Evolutionary conservation across 2,797 vertebrate species (phyloP), one percentile per base, ranked within the genome.

Genomic region (Pitangus sulphuratus): DNA sequence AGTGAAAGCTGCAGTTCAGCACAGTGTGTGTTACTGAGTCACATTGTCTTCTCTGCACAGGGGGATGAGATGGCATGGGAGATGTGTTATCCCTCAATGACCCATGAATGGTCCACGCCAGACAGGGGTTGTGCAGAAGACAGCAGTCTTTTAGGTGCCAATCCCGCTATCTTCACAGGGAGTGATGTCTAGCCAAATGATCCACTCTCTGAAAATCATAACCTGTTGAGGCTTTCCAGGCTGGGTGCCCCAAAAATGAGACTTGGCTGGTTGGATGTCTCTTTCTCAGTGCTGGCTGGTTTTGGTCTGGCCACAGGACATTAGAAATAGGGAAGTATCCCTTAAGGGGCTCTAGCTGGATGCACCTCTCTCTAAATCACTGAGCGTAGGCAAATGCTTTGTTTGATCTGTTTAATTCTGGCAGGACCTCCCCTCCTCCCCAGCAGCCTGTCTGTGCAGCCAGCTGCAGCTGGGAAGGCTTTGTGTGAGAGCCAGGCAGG

Each of bases 81-180:
- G 30, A 48, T 31, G 30, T 31, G 20, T 48, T 65, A 9, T 11
- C 75, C 22, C 15, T 19, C 30, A 47, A 70, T 44, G 33, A 56
- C 14, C 9, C 1, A 0, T 3, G 25, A 57, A 39, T 26, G 8
- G 17, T 65, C 65, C 39, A 0, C 54, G 60, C 31, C 2, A 2
- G 35, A 21, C 12, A 51, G 37, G 25, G 12, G 8, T 37, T 87
- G 25, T 24, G 44, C 35, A 61, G 58, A 82, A 84, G 22, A 28
- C 54, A 87, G 44, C 39, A 68, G 70, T 68, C 62, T 51, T 89
- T 94, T 56, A 82, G 28, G 30, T 53, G 42, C 37, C 42, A 81
- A 69, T 64, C 16, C 17, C 48, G 31, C 25, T 33, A 17, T 64
- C n/a, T 69, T 64, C n/a, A 47, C 17, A 33, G 56, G 42, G 61